Conservation (phyloP, 2,797 vertebrate species). For the Hemibagrus guttatus region DNA sequence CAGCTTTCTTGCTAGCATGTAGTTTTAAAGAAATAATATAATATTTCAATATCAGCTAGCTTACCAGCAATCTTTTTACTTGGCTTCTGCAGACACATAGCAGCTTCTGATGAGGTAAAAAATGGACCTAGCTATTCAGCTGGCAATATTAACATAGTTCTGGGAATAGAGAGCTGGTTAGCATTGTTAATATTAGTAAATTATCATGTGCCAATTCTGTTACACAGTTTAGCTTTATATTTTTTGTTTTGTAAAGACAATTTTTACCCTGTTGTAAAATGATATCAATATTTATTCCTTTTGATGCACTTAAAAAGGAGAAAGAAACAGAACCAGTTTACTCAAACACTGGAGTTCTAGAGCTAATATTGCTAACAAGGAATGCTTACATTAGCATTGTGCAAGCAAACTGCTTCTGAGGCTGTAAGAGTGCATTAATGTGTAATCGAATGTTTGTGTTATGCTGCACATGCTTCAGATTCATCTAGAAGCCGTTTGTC, state of each 20-base stretch:
- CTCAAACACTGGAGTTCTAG: background rate
- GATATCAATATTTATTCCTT: too few relatives aligned
- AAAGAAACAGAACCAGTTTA: background rate
- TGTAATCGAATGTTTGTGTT: background rate
- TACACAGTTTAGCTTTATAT: background rate
- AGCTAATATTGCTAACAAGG: background rate
- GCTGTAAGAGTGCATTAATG: background rate
- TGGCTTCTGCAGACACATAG: background rate
- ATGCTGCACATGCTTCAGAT: background rate
- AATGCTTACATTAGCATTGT: background rate
- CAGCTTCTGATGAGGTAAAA: background rate
- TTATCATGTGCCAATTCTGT: background rate
- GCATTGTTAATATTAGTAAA: background rate
- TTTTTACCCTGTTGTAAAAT: background rate
- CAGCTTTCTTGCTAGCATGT: background rate
- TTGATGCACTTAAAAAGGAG: background rate
- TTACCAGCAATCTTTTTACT: background rate
- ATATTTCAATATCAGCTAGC: background rate
- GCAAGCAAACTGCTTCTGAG: background rate
- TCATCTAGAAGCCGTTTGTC: background rate
- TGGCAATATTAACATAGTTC: background rate
- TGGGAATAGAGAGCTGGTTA: background rate
- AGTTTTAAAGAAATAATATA: background rate
- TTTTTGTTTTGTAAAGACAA: background rate
- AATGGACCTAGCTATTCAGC: background rate